phyloP scores from a whole-genome alignment of 2,797 vertebrate species.

The Halcyon chelicuti region DNA sequence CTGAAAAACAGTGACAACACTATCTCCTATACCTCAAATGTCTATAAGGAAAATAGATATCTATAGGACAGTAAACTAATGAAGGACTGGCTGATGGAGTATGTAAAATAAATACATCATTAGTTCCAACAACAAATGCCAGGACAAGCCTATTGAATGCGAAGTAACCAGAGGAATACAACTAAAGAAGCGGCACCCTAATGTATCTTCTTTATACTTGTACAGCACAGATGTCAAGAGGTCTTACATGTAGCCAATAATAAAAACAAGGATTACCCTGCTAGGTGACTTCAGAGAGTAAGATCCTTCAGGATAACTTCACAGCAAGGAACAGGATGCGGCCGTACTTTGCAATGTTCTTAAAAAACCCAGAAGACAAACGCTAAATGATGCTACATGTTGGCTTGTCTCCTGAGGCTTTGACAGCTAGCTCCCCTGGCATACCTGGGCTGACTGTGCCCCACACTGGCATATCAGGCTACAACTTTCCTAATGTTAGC shows the following conservation, averaged over 20 bases:
- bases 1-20: not conserved
- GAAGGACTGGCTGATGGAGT: not conserved
- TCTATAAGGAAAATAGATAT: not conserved
- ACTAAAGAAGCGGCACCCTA: not conserved
- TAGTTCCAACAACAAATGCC: not conserved
- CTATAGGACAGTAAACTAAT: not conserved
- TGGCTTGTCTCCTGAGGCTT: not conserved
- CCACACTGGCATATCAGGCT: not conserved
- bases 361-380: not conserved
- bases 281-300: not conserved
- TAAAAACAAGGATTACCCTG: not conserved
- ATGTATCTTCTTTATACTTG: not conserved
- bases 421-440: fast-evolving
- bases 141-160: not conserved
- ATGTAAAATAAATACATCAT: not conserved
- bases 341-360: not conserved
- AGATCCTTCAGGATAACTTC: not conserved
- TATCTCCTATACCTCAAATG: not conserved
- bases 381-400: fast-evolving
- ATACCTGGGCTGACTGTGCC: not conserved
- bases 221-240: not conserved
- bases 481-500: not conserved
- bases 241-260: not conserved
- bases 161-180: not conserved
- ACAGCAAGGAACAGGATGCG: fast-evolving